Evolutionary conservation across 2,888 invertebrate genomes (phyloP).

Genomic region (Ormia ochracea): DNA sequence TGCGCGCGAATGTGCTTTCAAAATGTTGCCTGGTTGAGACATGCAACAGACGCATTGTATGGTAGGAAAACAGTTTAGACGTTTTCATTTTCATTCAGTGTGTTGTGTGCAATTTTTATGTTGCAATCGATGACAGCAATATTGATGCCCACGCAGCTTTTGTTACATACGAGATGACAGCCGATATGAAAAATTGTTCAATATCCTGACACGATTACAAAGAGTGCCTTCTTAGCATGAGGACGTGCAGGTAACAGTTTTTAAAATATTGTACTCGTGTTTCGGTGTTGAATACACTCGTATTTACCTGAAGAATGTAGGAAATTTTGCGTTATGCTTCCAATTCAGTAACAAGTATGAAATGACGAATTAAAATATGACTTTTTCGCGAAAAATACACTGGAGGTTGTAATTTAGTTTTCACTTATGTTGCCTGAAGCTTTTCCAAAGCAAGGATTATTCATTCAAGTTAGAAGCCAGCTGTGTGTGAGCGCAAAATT

Average conservation of each 20-base stretch:
- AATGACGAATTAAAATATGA: too few relatives aligned
- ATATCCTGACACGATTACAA: background rate
- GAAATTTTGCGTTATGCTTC: too few relatives aligned
- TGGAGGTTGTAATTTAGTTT: too few relatives aligned
- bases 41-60: slow-evolving; percentile 21
- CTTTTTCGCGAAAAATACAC: too few relatives aligned
- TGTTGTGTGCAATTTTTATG: slow-evolving; percentile 42
- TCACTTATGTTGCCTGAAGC: too few relatives aligned
- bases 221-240: background rate
- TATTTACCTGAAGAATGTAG: too few relatives aligned
- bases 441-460: too few relatives aligned
- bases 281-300: too few relatives aligned
- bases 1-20: slow-evolving; percentile 40
- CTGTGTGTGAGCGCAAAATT: too few relatives aligned
- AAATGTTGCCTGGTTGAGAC: slow-evolving; percentile 16
- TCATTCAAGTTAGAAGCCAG: too few relatives aligned
- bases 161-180: slow-evolving; percentile 24
- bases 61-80: slow-evolving; percentile 4
- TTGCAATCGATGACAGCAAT: slow-evolving; percentile 59
- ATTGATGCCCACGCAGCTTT: slow-evolving; percentile 52
- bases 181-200: background rate
- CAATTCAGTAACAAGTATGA: too few relatives aligned
- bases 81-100: slow-evolving; percentile 16
- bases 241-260: background rate
- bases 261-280: too few relatives aligned